Conservation (phyloP, 1,140 invertebrate species). For the Acromyrmex charruanus region DNA sequence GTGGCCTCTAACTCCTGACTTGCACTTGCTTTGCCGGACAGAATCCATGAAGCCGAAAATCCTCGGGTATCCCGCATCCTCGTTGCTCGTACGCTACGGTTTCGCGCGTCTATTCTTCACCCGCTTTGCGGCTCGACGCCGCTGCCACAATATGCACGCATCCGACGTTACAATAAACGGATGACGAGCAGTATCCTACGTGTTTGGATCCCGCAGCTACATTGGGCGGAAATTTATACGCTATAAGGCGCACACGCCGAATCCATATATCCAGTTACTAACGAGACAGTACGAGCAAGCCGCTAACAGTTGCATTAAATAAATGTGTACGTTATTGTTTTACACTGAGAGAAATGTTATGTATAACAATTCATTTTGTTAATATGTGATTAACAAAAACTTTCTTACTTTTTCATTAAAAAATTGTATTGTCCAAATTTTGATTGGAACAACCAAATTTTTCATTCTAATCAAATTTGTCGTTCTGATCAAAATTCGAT, state of each 20-base stretch:
- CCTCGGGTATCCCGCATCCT: slow-evolving; percentile 44
- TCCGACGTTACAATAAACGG: slow-evolving; percentile 57
- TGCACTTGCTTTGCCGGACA: slow-evolving; percentile 40
- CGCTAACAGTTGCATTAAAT: neutral
- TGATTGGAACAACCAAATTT: too few relatives aligned
- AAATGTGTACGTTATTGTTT: neutral
- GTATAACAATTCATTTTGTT: too few relatives aligned
- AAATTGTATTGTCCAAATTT: too few relatives aligned
- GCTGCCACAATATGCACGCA: slow-evolving; percentile 52
- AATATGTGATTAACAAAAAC: too few relatives aligned
- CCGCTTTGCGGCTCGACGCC: slow-evolving; percentile 50
- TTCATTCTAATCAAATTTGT: too few relatives aligned
- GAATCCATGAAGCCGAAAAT: slow-evolving; percentile 57
- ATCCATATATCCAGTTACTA: neutral
- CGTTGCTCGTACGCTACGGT: slow-evolving; percentile 23
- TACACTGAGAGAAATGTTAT: neutral
- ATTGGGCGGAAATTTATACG: slow-evolving; percentile 50
- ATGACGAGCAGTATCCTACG: slow-evolving; percentile 40
- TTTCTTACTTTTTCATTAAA: too few relatives aligned
- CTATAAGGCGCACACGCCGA: slow-evolving; percentile 25
- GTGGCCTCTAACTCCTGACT: slow-evolving; percentile 27
- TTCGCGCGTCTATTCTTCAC: slow-evolving; percentile 62
- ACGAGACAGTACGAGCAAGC: neutral
- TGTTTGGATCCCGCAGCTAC: slow-evolving; percentile 38
- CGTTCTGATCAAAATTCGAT: too few relatives aligned